Evolutionary conservation across 2,888 invertebrate genomes (phyloP).

Genomic region (Zelleria hepariella): DNA sequence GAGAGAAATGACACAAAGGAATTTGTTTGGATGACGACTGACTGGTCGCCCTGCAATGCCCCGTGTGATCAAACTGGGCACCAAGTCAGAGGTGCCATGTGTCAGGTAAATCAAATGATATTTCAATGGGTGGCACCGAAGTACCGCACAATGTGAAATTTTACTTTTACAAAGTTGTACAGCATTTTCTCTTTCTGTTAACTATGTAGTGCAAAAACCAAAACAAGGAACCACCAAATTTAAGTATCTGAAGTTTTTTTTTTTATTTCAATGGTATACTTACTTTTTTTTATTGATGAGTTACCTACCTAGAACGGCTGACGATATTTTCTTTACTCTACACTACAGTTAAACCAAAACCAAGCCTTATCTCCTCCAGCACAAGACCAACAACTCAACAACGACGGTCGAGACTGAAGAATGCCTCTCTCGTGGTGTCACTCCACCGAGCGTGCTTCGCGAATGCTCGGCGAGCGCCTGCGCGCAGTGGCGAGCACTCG

Average conservation of each 20-base stretch:
- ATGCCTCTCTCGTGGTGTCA: conserved; percentile 37
- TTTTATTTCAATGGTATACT: too few relatives aligned
- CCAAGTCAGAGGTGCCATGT: conserved; percentile 79
- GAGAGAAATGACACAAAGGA: conserved; percentile 37
- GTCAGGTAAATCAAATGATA: conserved; percentile 75
- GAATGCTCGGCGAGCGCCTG: conserved; percentile 39
- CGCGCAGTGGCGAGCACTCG: conserved; percentile 35
- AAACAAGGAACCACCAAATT: too few relatives aligned
- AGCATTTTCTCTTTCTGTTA: too few relatives aligned
- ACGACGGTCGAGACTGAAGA: conserved; percentile 68
- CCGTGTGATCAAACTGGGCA: conserved; percentile 85
- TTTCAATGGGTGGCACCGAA: too few relatives aligned
- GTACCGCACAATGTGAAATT: too few relatives aligned
- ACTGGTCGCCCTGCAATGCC: conserved; percentile 90
- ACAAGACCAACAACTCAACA: conserved; percentile 42
- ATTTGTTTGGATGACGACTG: conserved; percentile 85
- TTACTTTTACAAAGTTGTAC: too few relatives aligned
- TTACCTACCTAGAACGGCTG: background rate
- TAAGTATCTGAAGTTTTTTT: too few relatives aligned
- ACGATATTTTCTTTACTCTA: background rate
- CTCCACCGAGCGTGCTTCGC: conserved; percentile 41
- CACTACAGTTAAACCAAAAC: background rate
- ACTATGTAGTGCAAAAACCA: too few relatives aligned
- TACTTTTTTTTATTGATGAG: too few relatives aligned
- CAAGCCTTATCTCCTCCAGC: conserved; percentile 68